Base-by-base conservation (phyloP, 2,888 invertebrate species). In the Capitulum mitella region DNA sequence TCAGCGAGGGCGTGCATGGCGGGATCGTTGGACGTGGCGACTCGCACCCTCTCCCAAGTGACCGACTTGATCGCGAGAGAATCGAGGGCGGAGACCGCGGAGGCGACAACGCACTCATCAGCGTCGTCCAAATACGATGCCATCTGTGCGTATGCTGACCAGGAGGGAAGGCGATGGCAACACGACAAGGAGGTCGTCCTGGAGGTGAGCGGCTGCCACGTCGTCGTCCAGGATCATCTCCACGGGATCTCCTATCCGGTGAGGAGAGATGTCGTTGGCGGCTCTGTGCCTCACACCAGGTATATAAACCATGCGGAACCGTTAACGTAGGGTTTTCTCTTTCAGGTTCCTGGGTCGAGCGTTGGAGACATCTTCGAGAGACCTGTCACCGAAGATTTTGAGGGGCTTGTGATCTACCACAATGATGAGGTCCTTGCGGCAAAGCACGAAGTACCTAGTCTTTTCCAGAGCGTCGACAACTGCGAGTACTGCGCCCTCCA, bases 1-100 rank as follows among this genome's bases (percentile, higher is more conserved):
- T 19, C 32, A 19, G 14, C 19, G n/a, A 80, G 43, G 29, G 22
- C 14, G 32, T 48, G 1, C 78, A 80, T 77, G 29, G 37, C 29
- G 14, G 43, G 64, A 29, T 80, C 80, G 22, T 37, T 78, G 51
- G 78, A 3, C 5, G 78, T 80, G 46, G 77, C 76, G 6, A 58
- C 3, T 37, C 40, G 34, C 14, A 75, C 78, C 5, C 40, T 22
- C 48, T 58, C 61, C 61, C 79, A 79, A 29, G 79, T 79, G 19
- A 78, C n/a, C n/a, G n/a, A n/a, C n/a, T n/a, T n/a, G n/a, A n/a
- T n/a, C n/a, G n/a, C n/a, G n/a, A n/a, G n/a, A n/a, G n/a, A n/a
- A n/a, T n/a, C n/a, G n/a, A n/a, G n/a, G n/a, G n/a, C n/a, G 29
- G 61, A 16, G 32, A 61, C 32, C 32, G 61, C 61, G 3, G 32